Base-by-base conservation (phyloP, 2,113 vertebrate species). In the Siniperca knerii region DNA sequence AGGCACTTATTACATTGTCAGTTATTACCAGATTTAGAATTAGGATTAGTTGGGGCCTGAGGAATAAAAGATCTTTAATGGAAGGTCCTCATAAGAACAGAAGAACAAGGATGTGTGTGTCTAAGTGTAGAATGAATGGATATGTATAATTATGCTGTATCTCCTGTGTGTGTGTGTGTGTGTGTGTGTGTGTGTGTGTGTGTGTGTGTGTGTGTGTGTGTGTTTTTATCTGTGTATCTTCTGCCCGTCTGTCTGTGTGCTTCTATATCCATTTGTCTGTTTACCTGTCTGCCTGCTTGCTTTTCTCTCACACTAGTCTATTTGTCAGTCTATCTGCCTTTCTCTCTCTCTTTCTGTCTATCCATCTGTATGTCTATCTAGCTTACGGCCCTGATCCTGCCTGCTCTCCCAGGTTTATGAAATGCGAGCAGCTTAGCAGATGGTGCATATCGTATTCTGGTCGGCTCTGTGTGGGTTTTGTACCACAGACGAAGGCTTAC, bases 391-490 rank as follows among this genome's bases (percentile, higher is more conserved):
- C 90, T 93, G 93, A 95, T 93, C 92, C 92, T 25, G 81, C 91
- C 91, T 89, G 89, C 92, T 93, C 92, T 89, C 90, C 87, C 92
- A 93, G 91, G 92, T 93, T 94, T 94, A 92, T 92, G 92, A 92
- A 94, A 95, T 86, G 90, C 79, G 90, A 92, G 92, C 93, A 91
- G 92, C 92, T 93, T 92, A 94, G 92, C 92, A 95, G 94, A 94
- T 94, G 93, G 91, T 93, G 88, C 92, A 92, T 93, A 93, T 92
- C 89, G 90, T 92, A 94, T 93, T 94, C 92, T 90, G 91, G 82
- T 92, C 80, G 83, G 92, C 92, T 90, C 93, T 81, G 78, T 84
- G 88, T 86, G 87, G 91, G 90, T 94, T 94, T 94, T 92, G 92
- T 91, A 92, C 87, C 91, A 88, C 93, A 93, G 91, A 94, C 83